Conservation (phyloP, 1,140 invertebrate genomes). For the Lethrus apterus region DNA sequence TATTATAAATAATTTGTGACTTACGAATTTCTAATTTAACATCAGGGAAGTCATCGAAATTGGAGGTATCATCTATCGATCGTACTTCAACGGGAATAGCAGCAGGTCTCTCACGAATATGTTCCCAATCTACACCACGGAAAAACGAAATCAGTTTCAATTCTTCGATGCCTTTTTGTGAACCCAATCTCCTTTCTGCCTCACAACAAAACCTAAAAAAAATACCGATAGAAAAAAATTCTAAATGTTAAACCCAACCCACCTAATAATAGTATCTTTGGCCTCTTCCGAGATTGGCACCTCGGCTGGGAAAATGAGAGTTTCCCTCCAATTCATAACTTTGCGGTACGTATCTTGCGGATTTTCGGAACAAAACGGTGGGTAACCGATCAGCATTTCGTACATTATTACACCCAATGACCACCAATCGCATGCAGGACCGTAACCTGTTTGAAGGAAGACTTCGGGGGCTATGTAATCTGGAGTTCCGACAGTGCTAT, state of each 20-base stretch:
- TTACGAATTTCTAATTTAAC: constrained; percentile 97
- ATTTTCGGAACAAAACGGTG: constrained; percentile 98
- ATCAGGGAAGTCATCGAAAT: constrained; percentile 99
- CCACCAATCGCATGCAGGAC: constrained; percentile 98
- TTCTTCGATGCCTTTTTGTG: constrained; percentile 83
- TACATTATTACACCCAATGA: constrained; percentile 99
- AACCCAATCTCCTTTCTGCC: constrained; percentile 80
- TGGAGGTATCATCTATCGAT: constrained; percentile 96
- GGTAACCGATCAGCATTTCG: constrained; percentile 99
- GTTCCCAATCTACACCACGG: constrained; percentile 90
- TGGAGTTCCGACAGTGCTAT: constrained; percentile 97
- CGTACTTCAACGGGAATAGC: constrained; percentile 93
- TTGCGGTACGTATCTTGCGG: constrained; percentile 99
- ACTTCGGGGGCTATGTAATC: constrained; percentile 99
- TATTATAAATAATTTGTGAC: too few species aligned
- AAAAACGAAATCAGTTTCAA: constrained; percentile 83
- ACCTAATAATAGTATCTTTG: constrained; percentile 68
- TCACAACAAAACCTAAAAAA: constrained; percentile 83
- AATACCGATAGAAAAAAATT: neutral
- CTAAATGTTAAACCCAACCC: constrained; percentile 13
- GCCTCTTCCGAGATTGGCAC: constrained; percentile 96
- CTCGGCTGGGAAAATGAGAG: constrained; percentile 95
- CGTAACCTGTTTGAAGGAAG: constrained; percentile 96
- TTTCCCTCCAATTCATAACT: constrained; percentile 99
- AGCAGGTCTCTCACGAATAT: constrained; percentile 92